Percentiles rank a stretch among this genome's conserved stretches.
phyloP scores from a whole-genome alignment of 1,140 invertebrate genomes.

The Philaenus spumarius region DNA sequence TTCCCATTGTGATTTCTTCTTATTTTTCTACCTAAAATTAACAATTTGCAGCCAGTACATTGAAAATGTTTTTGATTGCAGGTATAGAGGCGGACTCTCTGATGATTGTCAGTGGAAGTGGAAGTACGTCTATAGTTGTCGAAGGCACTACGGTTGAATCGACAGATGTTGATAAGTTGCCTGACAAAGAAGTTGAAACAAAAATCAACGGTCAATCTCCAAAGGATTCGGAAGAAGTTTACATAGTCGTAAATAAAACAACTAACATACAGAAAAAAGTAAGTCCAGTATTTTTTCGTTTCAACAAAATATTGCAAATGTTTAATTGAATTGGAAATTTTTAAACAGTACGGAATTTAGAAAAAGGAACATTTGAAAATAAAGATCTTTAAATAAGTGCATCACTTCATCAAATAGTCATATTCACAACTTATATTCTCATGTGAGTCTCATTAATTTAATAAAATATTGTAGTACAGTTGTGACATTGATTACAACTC shows the following conservation, averaged over 20 bases:
- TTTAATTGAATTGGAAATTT: no score
- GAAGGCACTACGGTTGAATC: slow-evolving; percentile 16
- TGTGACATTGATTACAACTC: no score
- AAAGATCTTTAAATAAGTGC: no score
- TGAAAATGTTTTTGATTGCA: slow-evolving; percentile 5
- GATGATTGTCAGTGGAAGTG: slow-evolving; percentile 17
- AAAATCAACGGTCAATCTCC: slow-evolving; percentile 25
- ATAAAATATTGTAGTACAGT: no score
- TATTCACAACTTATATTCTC: no score
- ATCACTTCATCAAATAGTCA: no score
- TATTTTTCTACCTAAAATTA: background rate
- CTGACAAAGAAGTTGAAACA: background rate
- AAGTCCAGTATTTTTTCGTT: no score
- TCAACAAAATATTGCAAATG: no score
- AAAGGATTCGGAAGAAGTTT: slow-evolving; percentile 30
- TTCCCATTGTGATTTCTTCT: background rate
- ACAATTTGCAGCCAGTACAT: no score
- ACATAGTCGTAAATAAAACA: slow-evolving; percentile 33
- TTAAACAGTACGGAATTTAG: no score
- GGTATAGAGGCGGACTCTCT: slow-evolving; percentile 27
- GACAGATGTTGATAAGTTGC: background rate
- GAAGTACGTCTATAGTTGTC: slow-evolving; percentile 27
- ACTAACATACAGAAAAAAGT: slow-evolving; percentile 32
- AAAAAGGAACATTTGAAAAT: no score
- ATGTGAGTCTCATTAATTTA: no score